Conservation (phyloP, 2,888 invertebrate species). For the Drosophila flavopinicola region DNA sequence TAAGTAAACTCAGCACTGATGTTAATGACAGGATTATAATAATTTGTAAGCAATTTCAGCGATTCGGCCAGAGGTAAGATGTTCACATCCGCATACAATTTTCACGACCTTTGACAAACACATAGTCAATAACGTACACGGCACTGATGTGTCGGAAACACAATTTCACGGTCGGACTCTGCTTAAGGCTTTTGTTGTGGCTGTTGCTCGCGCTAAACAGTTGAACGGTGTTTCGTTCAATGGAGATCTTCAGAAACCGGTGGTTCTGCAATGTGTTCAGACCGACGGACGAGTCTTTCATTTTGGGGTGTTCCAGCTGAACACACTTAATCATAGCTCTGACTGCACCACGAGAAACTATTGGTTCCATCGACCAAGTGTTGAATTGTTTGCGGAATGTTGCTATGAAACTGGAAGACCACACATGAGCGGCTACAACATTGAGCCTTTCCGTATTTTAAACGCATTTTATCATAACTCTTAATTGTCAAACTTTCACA, state of each 20-base stretch:
- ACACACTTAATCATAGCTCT: constrained; percentile 89
- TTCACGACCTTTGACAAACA: constrained; percentile 89
- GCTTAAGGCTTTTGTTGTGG: constrained; percentile 90
- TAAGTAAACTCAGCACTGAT: constrained; percentile 85
- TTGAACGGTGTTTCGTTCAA: constrained; percentile 86
- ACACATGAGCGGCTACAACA: constrained; percentile 90
- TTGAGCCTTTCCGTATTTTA: constrained; percentile 90
- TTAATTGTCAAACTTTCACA: constrained; percentile 32
- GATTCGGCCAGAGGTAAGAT: constrained; percentile 47
- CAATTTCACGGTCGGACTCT: constrained; percentile 90
- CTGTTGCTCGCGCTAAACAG: constrained; percentile 90
- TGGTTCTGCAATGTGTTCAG: constrained; percentile 93
- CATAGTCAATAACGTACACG: constrained; percentile 88
- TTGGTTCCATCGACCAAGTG: constrained; percentile 89
- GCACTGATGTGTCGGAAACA: constrained; percentile 87
- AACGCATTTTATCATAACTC: constrained; percentile 91
- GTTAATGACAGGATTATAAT: neutral
- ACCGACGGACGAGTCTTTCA: constrained; percentile 91
- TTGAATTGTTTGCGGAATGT: constrained; percentile 88
- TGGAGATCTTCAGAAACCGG: constrained; percentile 88
- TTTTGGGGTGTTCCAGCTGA: constrained; percentile 93
- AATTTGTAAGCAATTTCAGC: constrained; percentile 50
- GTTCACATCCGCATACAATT: constrained; percentile 89
- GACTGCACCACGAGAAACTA: constrained; percentile 86
- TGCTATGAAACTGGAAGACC: constrained; percentile 88